Conservation (phyloP, 2,113 vertebrate species). For the Macrotus californicus region DNA sequence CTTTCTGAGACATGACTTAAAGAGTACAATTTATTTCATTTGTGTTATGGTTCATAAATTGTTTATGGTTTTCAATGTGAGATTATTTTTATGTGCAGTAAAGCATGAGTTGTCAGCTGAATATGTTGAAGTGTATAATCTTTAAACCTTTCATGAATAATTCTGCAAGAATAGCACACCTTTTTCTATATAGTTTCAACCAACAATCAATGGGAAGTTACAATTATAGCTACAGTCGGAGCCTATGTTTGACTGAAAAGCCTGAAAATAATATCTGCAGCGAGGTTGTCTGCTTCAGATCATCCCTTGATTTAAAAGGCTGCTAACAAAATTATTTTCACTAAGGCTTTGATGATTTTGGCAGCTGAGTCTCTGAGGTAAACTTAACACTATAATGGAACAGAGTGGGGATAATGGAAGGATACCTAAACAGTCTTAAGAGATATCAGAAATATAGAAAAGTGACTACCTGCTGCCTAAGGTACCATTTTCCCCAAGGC, state of each 20-base stretch:
- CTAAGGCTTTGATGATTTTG: conserved; percentile 48
- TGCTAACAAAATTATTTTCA: conserved; percentile 47
- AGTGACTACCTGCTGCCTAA: neutral
- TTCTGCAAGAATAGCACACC: conserved; percentile 64
- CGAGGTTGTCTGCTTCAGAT: conserved; percentile 39
- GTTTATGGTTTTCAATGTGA: conserved; percentile 72
- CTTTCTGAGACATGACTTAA: conserved; percentile 29
- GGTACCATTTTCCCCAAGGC: neutral
- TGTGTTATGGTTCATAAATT: conserved; percentile 64
- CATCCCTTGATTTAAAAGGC: conserved; percentile 34
- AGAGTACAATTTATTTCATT: conserved; percentile 57
- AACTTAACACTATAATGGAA: conserved; percentile 39
- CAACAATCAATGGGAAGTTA: conserved; percentile 75
- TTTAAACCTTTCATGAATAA: conserved; percentile 72
- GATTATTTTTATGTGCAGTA: conserved; percentile 74
- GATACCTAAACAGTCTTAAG: neutral
- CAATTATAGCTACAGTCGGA: conserved; percentile 73
- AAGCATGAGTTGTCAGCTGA: conserved; percentile 75
- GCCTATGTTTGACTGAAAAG: conserved; percentile 41
- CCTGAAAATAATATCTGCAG: conserved; percentile 58
- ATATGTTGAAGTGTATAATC: conserved; percentile 77
- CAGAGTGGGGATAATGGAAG: neutral
- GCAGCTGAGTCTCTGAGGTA: neutral
- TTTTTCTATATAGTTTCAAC: conserved; percentile 67
- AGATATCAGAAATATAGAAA: neutral